Evolutionary conservation across 2,888 invertebrate species (phyloP).

Genomic region (Catocala sponsa): DNA sequence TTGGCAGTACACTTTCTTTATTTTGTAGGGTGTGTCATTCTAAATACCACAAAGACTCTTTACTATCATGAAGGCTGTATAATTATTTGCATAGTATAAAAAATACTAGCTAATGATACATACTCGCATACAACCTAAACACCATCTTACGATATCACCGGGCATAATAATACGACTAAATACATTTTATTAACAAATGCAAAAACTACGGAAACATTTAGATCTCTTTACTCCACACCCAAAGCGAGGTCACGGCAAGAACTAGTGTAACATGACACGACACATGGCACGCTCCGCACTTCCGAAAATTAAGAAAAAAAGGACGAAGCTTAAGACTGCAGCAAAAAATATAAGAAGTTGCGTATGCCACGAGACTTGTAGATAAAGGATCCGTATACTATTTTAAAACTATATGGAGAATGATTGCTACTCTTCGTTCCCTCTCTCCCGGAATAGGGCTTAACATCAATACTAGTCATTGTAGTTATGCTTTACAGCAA

Average conservation of each 20-base stretch:
- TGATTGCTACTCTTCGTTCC: not conserved
- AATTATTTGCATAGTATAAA: too few relatives aligned
- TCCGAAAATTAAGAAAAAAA: constrained; percentile 78
- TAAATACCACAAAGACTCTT: too few relatives aligned
- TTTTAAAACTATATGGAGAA: not conserved
- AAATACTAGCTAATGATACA: too few relatives aligned
- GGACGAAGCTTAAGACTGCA: constrained; percentile 39
- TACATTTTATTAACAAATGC: too few relatives aligned
- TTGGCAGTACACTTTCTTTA: too few relatives aligned
- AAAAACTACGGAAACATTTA: constrained; percentile 11
- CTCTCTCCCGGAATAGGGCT: too few relatives aligned
- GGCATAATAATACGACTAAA: not conserved
- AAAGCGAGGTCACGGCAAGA: constrained; percentile 43
- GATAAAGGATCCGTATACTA: constrained; percentile 34
- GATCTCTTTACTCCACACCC: constrained; percentile 22
- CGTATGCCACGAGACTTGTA: constrained; percentile 18
- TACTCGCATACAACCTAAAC: too few relatives aligned
- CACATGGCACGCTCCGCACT: constrained; percentile 84
- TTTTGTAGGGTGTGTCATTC: too few relatives aligned
- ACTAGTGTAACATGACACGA: constrained; percentile 67
- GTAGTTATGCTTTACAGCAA: too few relatives aligned
- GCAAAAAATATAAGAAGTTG: constrained; percentile 50
- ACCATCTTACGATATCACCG: too few relatives aligned
- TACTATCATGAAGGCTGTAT: too few relatives aligned
- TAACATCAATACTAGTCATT: not conserved